Evolutionary conservation across 2,888 invertebrate species (phyloP).

Genomic region (Trachelus stipa): DNA sequence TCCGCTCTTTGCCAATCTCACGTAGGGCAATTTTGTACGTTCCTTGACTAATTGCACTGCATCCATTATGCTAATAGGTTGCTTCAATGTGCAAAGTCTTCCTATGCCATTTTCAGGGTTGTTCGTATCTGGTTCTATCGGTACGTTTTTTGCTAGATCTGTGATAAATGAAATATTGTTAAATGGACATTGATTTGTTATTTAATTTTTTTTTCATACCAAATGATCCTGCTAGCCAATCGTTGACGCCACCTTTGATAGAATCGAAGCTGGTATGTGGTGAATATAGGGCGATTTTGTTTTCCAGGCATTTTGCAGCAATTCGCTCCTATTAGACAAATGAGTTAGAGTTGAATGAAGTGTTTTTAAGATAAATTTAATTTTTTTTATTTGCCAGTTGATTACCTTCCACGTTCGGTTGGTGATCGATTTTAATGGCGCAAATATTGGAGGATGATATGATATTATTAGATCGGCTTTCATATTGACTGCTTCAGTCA

Average conservation of each 20-base stretch:
- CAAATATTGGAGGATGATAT: constrained; percentile 97
- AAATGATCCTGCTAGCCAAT: constrained; percentile 88
- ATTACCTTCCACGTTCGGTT: constrained; percentile 75
- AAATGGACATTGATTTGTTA: neutral
- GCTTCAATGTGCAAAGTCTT: constrained; percentile 69
- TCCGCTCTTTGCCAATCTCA: constrained; percentile 78
- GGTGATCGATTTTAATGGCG: constrained; percentile 82
- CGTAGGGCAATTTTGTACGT: constrained; percentile 75
- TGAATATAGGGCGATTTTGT: constrained; percentile 89
- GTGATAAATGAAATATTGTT: constrained; percentile 16
- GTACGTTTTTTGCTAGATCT: constrained; percentile 51
- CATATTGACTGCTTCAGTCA: constrained; percentile 80
- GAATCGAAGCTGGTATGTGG: constrained; percentile 95
- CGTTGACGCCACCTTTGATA: constrained; percentile 87
- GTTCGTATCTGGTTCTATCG: constrained; percentile 47
- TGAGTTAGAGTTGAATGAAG: neutral
- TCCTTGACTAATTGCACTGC: constrained; percentile 77
- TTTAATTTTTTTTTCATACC: constrained; percentile 28
- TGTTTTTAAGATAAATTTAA: neutral
- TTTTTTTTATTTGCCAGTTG: constrained; percentile 5
- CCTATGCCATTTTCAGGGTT: constrained; percentile 70
- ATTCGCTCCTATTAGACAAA: constrained; percentile 76
- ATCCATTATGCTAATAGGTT: constrained; percentile 70
- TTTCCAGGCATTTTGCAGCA: constrained; percentile 82
- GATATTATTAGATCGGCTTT: constrained; percentile 85